A percentile compares a stretch with the other conserved stretches of the same genome.
Conservation (phyloP, 2,888 invertebrate species). For the Ophion ellenae region DNA sequence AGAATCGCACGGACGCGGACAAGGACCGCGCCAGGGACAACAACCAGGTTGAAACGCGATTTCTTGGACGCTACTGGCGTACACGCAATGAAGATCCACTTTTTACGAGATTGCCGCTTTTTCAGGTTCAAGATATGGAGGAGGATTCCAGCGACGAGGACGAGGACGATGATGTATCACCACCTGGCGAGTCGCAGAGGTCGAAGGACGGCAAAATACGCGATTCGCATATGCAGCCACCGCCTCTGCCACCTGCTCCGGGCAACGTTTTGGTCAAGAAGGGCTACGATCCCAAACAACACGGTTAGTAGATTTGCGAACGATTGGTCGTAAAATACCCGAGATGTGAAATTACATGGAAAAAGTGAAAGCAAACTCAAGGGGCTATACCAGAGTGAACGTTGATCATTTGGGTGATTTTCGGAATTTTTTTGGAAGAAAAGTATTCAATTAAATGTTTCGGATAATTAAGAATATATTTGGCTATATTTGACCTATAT, state of each 20-base stretch:
- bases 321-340: neutral
- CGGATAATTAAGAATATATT: too few species aligned
- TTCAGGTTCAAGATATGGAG: constrained; percentile 94
- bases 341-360: too few species aligned
- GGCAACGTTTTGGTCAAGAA: constrained; percentile 97
- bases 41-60: constrained; percentile 80
- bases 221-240: constrained; percentile 84
- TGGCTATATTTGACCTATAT: too few species aligned
- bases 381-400: too few species aligned
- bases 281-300: constrained; percentile 98
- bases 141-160: constrained; percentile 92
- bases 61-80: neutral
- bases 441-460: too few species aligned
- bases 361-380: too few species aligned
- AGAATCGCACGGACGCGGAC: constrained; percentile 80
- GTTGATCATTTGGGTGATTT: too few species aligned
- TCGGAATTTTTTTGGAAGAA: too few species aligned
- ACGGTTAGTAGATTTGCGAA: constrained; percentile 77
- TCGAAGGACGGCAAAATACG: constrained; percentile 84
- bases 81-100: neutral
- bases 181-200: constrained; percentile 79
- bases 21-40: constrained; percentile 84
- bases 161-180: constrained; percentile 83
- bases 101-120: neutral
- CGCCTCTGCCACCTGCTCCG: constrained; percentile 93